Percentiles rank a stretch among this genome's conserved stretches.
phyloP scores from a whole-genome alignment of 2,113 vertebrate genomes.

The Perccottus glenii region DNA sequence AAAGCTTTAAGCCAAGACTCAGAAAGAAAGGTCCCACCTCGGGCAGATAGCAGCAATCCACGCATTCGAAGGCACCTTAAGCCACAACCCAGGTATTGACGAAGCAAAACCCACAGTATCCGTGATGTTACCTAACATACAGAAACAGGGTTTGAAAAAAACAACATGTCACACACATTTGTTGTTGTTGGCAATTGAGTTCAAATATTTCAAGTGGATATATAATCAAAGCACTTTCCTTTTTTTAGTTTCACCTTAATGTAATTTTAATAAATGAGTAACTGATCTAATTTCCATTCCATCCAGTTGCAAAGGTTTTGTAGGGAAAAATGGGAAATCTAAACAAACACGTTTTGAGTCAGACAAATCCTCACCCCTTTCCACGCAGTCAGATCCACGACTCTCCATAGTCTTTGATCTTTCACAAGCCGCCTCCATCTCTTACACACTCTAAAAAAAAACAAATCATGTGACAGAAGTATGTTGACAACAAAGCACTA shows the following conservation, averaged over 20 bases:
- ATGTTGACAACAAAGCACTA: constrained; percentile 28
- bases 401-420: constrained; percentile 81
- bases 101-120: constrained; percentile 79
- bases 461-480: constrained; percentile 18
- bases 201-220: no score
- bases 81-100: constrained; percentile 80
- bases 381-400: constrained; percentile 78
- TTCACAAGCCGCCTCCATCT: constrained; percentile 79
- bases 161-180: constrained; percentile 11
- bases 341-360: background rate
- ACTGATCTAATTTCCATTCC: no score
- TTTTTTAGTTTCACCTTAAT: no score
- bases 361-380: constrained; percentile 72
- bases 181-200: no score
- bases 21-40: constrained; percentile 77
- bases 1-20: constrained; percentile 80
- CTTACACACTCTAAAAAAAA: constrained; percentile 75
- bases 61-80: constrained; percentile 74
- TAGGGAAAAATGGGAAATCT: background rate
- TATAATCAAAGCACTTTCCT: no score
- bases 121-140: constrained; percentile 76
- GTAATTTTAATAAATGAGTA: no score
- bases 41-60: constrained; percentile 78
- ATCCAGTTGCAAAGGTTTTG: no score
- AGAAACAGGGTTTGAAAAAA: constrained; percentile 6